Evolutionary conservation across 2,797 vertebrate species (phyloP).

Genomic region (Macropus fuliginosus): DNA sequence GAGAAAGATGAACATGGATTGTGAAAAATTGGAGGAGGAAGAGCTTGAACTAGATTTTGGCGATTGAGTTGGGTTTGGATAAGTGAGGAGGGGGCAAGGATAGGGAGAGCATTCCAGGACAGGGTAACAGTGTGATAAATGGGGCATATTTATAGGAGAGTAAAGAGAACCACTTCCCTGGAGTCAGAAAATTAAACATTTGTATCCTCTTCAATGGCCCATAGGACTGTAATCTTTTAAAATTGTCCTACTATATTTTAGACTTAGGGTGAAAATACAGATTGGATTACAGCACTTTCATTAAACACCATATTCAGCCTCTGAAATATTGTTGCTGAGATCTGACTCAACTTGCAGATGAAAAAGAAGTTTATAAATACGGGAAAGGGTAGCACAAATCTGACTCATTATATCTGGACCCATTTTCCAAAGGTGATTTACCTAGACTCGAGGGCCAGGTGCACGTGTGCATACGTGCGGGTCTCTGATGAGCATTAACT

Average conservation of each 20-base stretch:
- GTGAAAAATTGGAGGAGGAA: background rate
- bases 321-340: slow-evolving; percentile 52
- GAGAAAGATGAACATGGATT: background rate
- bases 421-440: slow-evolving; percentile 56
- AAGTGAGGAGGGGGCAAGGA: background rate
- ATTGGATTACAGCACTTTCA: slow-evolving; percentile 36
- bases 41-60: slow-evolving; percentile 1
- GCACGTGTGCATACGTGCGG: slow-evolving; percentile 59
- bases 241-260: slow-evolving; percentile 45
- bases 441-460: slow-evolving; percentile 54
- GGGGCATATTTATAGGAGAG: background rate
- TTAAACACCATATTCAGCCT: slow-evolving; percentile 43
- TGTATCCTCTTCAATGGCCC: background rate
- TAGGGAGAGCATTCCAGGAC: background rate
- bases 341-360: slow-evolving; percentile 62
- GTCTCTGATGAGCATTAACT: slow-evolving; percentile 74
- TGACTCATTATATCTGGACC: slow-evolving; percentile 45
- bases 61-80: background rate
- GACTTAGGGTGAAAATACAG: slow-evolving; percentile 40
- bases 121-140: background rate
- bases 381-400: background rate
- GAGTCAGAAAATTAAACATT: background rate
- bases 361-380: slow-evolving; percentile 66
- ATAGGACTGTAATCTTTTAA: background rate
- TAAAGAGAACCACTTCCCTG: background rate